A percentile compares a stretch with the other conserved stretches of the same genome.
These are phyloP conservation scores for Protophormia terraenovae DNA, from an alignment of 2,888 invertebrate species.

Conservation along the genomic window DNA sequence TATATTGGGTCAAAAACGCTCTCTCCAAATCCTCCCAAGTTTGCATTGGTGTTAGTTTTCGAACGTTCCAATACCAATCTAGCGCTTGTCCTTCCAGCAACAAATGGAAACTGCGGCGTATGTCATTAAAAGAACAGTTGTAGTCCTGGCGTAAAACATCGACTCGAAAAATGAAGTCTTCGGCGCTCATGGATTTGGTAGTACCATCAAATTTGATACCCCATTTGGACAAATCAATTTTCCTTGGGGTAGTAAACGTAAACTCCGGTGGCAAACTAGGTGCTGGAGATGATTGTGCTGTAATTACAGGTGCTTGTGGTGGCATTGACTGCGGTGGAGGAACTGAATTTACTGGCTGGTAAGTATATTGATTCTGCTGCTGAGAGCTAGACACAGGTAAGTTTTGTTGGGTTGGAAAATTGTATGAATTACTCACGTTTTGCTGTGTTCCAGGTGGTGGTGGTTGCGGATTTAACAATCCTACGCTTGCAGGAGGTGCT, in stretches of 20 bases:
- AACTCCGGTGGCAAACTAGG: not conserved
- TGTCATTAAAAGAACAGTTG: not conserved
- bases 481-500: too few relatives aligned
- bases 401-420: too few relatives aligned
- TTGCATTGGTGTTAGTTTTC: not conserved
- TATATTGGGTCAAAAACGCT: not conserved
- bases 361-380: too few relatives aligned
- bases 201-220: conserved; percentile 15
- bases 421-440: too few relatives aligned
- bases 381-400: too few relatives aligned
- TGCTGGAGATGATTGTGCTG: not conserved
- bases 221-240: not conserved
- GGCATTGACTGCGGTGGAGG: too few relatives aligned
- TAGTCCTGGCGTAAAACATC: not conserved
- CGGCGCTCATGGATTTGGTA: not conserved
- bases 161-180: not conserved
- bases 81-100: conserved; percentile 3
- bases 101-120: not conserved
- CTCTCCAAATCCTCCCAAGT: not conserved
- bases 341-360: too few relatives aligned
- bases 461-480: too few relatives aligned
- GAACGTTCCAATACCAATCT: not conserved
- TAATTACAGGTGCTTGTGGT: not conserved
- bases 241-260: not conserved
- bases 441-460: too few relatives aligned